Percentiles rank a stretch among this genome's conserved stretches.
phyloP scores from a whole-genome alignment of 2,888 invertebrate species.

The Carabus problematicus region DNA sequence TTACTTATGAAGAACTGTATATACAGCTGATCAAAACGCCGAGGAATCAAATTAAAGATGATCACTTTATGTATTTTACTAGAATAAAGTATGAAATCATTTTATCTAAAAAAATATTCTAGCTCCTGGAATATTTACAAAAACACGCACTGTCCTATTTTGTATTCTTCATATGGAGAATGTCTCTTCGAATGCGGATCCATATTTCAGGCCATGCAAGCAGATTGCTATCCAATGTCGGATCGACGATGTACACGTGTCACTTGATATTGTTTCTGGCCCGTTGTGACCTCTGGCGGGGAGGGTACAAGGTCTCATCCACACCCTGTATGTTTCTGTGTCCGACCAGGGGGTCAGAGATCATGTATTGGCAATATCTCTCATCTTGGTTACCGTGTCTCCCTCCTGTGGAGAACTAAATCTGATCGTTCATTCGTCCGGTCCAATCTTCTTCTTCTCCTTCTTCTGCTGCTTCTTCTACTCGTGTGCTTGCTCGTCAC shows the following conservation, averaged over 20 bases:
- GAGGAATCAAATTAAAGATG: neutral
- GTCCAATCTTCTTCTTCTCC: too few relatives aligned
- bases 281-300: neutral
- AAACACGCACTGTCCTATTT: too few relatives aligned
- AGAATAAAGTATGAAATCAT: neutral
- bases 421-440: neutral
- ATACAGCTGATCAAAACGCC: neutral
- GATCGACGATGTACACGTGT: slow-evolving; percentile 27
- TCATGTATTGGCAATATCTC: slow-evolving; percentile 25
- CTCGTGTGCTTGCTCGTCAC: too few relatives aligned
- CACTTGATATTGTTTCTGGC: slow-evolving; percentile 28
- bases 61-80: neutral
- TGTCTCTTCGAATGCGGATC: slow-evolving; percentile 15
- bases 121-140: too few relatives aligned
- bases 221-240: slow-evolving; percentile 19
- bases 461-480: too few relatives aligned
- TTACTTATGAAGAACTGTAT: too few relatives aligned
- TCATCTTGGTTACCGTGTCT: neutral
- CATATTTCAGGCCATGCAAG: slow-evolving; percentile 28
- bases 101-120: neutral
- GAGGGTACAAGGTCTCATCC: neutral
- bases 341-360: slow-evolving; percentile 11
- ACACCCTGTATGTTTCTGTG: neutral
- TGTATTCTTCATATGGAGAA: neutral
- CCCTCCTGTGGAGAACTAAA: slow-evolving; percentile 11